Evolutionary conservation across 1,140 invertebrate species (phyloP), one percentile per base, ranked within the genome.

Genomic region (Acromyrmex echinatior): DNA sequence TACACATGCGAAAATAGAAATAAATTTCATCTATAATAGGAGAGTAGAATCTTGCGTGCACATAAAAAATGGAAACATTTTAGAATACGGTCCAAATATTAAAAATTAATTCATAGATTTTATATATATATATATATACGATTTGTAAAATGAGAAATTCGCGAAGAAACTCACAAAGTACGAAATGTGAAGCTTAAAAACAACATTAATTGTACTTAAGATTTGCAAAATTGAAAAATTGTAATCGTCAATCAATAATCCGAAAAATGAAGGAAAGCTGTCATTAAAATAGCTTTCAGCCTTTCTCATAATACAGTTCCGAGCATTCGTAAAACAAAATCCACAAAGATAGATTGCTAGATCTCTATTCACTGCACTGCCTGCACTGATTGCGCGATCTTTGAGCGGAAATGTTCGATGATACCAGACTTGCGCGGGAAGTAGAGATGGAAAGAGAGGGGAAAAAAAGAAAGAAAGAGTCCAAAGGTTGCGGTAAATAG

Each of bases 401-500:
- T 63, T n/a, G 21, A 18, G 21, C 62, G 77, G 25, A 73, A 86
- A 28, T 66, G 28, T 70, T 58, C 14, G 25, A 86, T 16, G 53
- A 25, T 60, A 81, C 31, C 56, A 81, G 84, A 14, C 68, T 39
- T 76, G 70, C 80, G 77, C 76, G 45, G 31, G 45, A 81, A 16
- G 53, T 45, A 35, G 45, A 60, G 66, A 39, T 18, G 49, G 77
- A 63, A 82, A 77, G 53, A 79, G 60, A 10, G 39, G 49, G 71
- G 16, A 62, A 39, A 86, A 53, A 71, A 68, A 31, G 39, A 53
- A 7, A 86, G 66, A 81, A 25, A 56, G 66, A 73, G 45, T 62
- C 31, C 56, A 51, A 87, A 74, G 63, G 65, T 39, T 76, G 80
- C 39, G 70, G 60, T 84, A 84, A 84, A 84, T 84, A n/a, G 85